Conservation (phyloP, 92 coral and sea anemone species). For the Heliopora coerulea region DNA sequence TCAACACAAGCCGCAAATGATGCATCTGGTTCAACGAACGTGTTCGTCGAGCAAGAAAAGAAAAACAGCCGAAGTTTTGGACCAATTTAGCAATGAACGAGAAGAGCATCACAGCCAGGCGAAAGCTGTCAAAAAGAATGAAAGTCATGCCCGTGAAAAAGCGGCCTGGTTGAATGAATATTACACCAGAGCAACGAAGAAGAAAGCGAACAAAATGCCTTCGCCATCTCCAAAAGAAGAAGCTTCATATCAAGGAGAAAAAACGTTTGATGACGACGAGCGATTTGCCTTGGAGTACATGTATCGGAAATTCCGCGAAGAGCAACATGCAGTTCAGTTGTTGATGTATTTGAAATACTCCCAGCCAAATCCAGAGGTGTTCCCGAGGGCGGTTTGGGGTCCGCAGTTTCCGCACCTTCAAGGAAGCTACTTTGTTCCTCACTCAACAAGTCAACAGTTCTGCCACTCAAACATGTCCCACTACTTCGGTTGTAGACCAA, state of each 20-base stretch:
- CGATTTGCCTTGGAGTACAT: conserved; percentile 67
- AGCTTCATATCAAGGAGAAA: conserved; percentile 56
- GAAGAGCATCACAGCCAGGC: conserved; percentile 24
- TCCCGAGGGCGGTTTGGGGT: conserved; percentile 36
- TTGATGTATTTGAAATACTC: conserved; percentile 83
- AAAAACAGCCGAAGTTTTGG: conserved; percentile 55
- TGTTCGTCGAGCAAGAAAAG: conserved; percentile 86
- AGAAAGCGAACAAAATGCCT: conserved; percentile 46
- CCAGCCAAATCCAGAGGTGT: conserved; percentile 48
- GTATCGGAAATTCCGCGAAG: conserved; percentile 90
- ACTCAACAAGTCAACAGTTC: conserved; percentile 18
- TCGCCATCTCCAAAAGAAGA: conserved; percentile 50
- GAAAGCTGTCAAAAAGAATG: conserved; percentile 48
- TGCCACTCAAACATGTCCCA: conserved; percentile 1
- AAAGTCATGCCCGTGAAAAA: conserved; percentile 61
- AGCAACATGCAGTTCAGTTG: conserved; percentile 87
- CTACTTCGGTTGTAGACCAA: conserved; percentile 7
- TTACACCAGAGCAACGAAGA: conserved; percentile 52
- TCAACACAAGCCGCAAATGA: conserved; percentile 87
- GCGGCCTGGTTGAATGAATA: conserved; percentile 58
- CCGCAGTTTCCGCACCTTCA: conserved; percentile 34
- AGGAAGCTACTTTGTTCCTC: conserved; percentile 6
- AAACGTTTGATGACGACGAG: conserved; percentile 52
- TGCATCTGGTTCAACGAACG: conserved; percentile 92
- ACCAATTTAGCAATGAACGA: conserved; percentile 25